phyloP scores from a whole-genome alignment of 2,888 invertebrate species.

The Zele albiditarsus region DNA sequence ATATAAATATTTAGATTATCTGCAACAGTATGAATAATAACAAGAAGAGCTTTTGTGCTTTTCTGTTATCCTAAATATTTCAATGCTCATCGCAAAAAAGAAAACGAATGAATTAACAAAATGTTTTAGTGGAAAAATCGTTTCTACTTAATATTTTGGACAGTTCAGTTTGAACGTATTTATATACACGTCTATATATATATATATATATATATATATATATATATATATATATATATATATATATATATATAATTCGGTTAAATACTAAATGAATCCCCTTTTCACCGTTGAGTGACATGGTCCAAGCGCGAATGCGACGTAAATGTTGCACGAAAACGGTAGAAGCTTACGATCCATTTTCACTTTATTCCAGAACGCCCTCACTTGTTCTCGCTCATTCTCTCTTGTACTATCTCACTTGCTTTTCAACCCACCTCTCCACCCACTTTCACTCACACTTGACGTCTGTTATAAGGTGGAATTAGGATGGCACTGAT shows the following conservation, averaged over 20 bases:
- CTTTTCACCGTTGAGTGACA: constrained; percentile 30
- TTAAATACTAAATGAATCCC: constrained; percentile 24
- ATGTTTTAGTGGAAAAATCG: constrained; percentile 13
- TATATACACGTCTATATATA: not conserved
- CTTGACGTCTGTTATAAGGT: constrained; percentile 15
- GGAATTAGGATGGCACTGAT: constrained; percentile 36
- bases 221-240: not conserved
- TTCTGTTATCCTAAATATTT: not conserved
- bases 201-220: not conserved
- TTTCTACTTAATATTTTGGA: not conserved
- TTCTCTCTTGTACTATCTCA: not conserved
- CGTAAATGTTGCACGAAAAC: constrained; percentile 29
- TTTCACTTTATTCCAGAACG: not conserved
- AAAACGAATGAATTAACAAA: constrained; percentile 21
- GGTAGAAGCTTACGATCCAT: constrained; percentile 25
- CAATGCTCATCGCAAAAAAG: not conserved
- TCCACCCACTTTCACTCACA: not conserved
- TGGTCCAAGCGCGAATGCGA: constrained; percentile 16
- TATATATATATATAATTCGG: constrained; percentile 11
- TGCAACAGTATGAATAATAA: too few species aligned
- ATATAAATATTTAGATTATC: too few species aligned
- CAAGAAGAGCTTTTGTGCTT: not conserved
- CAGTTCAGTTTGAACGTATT: too few species aligned
- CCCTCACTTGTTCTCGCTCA: not conserved
- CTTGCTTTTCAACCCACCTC: not conserved